Evolutionary conservation across 2,888 invertebrate genomes (phyloP).

Genomic region (Scaptomyza polygonia): DNA sequence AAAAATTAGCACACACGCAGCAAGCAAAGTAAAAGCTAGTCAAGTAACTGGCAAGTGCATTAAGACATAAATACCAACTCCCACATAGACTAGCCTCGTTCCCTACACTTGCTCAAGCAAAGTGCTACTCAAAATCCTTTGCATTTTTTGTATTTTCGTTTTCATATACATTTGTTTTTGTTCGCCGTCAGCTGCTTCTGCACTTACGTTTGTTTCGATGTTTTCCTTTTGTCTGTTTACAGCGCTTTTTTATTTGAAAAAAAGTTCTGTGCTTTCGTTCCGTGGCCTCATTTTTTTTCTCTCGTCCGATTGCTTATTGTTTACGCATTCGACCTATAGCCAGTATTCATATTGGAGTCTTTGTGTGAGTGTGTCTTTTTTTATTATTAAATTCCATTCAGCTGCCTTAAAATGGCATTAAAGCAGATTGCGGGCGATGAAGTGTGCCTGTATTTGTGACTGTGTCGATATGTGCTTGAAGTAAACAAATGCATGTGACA

Average conservation of each 20-base stretch:
- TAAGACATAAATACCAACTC: conserved; percentile 32
- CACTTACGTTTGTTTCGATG: conserved; percentile 36
- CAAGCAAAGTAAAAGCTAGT: conserved; percentile 21
- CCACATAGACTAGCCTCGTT: neutral
- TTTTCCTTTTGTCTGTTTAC: conserved; percentile 68
- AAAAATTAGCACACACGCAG: conserved; percentile 62
- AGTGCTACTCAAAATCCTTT: conserved; percentile 35
- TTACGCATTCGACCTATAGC: conserved; percentile 56
- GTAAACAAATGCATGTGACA: conserved; percentile 43
- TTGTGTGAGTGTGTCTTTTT: conserved; percentile 32
- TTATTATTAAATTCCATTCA: conserved; percentile 65
- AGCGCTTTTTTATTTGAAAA: conserved; percentile 65
- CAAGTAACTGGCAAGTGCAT: conserved; percentile 34
- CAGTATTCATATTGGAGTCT: conserved; percentile 35
- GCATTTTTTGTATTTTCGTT: conserved; percentile 17
- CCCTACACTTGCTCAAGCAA: conserved; percentile 31
- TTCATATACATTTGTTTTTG: conserved; percentile 20
- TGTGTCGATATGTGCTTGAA: conserved; percentile 7
- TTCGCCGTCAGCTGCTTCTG: conserved; percentile 38
- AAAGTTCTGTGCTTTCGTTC: conserved; percentile 61
- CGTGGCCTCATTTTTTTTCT: neutral
- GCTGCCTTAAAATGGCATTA: conserved; percentile 67
- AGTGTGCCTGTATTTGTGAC: conserved; percentile 10
- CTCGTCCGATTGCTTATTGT: conserved; percentile 34
- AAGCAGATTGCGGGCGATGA: conserved; percentile 57